These are phyloP conservation scores for Escarpia spicata DNA, from an alignment of 2,888 invertebrate genomes.

Conservation along the genomic window DNA sequence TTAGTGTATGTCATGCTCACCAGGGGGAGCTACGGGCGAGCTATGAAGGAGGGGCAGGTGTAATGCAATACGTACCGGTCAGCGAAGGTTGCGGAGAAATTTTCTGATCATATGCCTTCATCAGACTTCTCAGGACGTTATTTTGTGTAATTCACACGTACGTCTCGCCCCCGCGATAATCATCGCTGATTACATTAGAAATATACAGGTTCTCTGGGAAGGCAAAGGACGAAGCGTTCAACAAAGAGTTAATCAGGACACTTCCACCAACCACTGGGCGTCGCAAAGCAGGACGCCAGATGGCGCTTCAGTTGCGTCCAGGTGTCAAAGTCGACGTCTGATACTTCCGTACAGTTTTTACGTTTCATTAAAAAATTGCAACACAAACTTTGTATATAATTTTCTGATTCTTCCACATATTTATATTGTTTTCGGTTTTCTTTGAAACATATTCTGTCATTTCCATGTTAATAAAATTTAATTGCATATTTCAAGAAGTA, in stretches of 20 bases:
- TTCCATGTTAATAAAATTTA: background rate
- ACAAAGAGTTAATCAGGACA: background rate
- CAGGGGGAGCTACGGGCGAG: background rate
- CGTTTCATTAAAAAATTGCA: too few relatives aligned
- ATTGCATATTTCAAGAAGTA: background rate
- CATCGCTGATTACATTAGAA: slow-evolving; percentile 32
- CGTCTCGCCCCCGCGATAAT: slow-evolving; percentile 25
- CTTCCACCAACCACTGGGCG: background rate
- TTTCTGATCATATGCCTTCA: slow-evolving; percentile 40
- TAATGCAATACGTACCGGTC: background rate
- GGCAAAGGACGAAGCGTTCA: background rate
- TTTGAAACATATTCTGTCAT: background rate
- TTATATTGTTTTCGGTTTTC: too few relatives aligned
- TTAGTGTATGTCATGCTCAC: background rate
- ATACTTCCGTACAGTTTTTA: too few relatives aligned
- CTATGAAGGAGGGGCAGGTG: background rate
- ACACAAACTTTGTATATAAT: too few relatives aligned
- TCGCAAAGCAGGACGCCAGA: background rate
- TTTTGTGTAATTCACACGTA: slow-evolving; percentile 37
- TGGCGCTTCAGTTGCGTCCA: background rate
- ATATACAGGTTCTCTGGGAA: slow-evolving; percentile 36
- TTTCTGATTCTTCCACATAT: too few relatives aligned
- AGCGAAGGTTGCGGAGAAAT: slow-evolving; percentile 24
- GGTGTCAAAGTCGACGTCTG: background rate
- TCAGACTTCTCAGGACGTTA: slow-evolving; percentile 30